Evolutionary conservation across 2,888 invertebrate genomes (phyloP), one percentile per base, ranked within the genome.

Genomic region (Parnassius apollo): DNA sequence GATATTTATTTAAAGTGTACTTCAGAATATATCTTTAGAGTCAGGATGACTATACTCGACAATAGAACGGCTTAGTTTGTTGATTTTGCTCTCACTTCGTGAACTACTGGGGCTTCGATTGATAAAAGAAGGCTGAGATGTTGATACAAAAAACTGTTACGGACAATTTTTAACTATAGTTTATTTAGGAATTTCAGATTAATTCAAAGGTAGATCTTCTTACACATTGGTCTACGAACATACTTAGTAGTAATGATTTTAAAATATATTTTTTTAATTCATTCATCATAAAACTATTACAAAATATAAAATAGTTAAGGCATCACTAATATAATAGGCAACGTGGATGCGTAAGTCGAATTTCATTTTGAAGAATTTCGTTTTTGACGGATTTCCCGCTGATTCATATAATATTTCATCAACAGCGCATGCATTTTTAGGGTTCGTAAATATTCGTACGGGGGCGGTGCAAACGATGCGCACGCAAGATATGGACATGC

Each of bases 391-490:
- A 54, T 78, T 84, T 82, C 75, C 82, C 81, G 67, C 70, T 81
- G 81, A 83, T 81, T 82, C 82, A 83, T 77, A 71, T 70, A 70
- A 70, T 66, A 71, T 67, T 69, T 61, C 66, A 69, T 69, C 71
- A 65, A 7, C 67, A 61, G 65, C 65, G 61, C 63, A 68, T 66
- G 66, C 58, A 65, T 52, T 68, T 65, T 66, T 65, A 64, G 71
- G 76, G 77, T 76, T 74, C 56, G 57, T 42, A 52, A 9, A 70
- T 67, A 71, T 69, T 55, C 61, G 46, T 62, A 66, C 72, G 74
- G 74, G 74, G 55, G 69, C 63, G 71, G 68, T 68, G 67, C 57
- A 61, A 58, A 25, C 55, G 62, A 42, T 77, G 80, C 81, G 82
- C 81, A 75, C 81, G 78, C 80, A 73, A 53, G 42, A 53, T 63